A percentile compares a stretch with the other conserved stretches of the same genome.
These are phyloP conservation scores for Gobio gobio DNA, from an alignment of 2,113 vertebrate species.

Conservation along the genomic window DNA sequence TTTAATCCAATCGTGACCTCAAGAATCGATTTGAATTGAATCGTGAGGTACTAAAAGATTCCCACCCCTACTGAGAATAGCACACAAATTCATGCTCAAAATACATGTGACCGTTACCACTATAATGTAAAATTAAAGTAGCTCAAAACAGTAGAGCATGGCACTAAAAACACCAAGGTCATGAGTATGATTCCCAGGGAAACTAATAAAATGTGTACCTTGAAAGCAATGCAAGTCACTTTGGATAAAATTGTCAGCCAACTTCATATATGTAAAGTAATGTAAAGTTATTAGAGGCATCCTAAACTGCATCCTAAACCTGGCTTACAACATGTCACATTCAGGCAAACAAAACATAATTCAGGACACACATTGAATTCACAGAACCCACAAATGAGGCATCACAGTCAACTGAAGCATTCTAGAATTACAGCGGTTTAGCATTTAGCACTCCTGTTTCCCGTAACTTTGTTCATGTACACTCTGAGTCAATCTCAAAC, in stretches of 20 bases:
- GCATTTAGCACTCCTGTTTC: slow-evolving; percentile 18
- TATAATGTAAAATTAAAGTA: background rate
- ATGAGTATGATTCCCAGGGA: background rate
- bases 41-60: too few relatives aligned
- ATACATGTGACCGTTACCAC: background rate
- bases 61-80: background rate
- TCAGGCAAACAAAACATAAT: slow-evolving; percentile 16
- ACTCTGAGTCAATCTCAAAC: slow-evolving; percentile 31
- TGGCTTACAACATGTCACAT: slow-evolving; percentile 4
- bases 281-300: background rate
- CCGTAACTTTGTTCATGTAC: slow-evolving; percentile 23
- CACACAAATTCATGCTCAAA: background rate
- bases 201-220: background rate
- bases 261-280: background rate
- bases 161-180: background rate
- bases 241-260: background rate
- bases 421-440: slow-evolving; percentile 34
- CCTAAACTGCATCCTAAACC: background rate
- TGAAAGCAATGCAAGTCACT: background rate
- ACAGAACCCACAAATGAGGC: slow-evolving; percentile 30
- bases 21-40: too few relatives aligned
- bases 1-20: too few relatives aligned
- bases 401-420: background rate
- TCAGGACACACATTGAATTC: slow-evolving; percentile 29
- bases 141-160: background rate